These are phyloP conservation scores for Aphaenogaster rudis DNA, from an alignment of 1,140 invertebrate species.

Conservation along the genomic window DNA sequence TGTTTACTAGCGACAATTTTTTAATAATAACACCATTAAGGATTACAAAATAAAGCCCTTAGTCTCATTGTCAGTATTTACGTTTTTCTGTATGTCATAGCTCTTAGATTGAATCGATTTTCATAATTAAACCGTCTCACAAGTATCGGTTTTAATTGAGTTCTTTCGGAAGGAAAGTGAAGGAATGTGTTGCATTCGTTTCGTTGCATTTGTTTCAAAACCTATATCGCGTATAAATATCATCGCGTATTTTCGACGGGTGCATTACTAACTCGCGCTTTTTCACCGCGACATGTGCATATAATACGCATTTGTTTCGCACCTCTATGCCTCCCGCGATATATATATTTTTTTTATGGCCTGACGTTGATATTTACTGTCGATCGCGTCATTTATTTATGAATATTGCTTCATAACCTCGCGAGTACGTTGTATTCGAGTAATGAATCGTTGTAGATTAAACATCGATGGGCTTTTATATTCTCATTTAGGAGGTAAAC, in stretches of 20 bases:
- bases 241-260: slow-evolving; percentile 27
- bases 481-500: slow-evolving; percentile 15
- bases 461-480: slow-evolving; percentile 48
- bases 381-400: slow-evolving; percentile 53
- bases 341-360: not conserved
- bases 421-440: slow-evolving; percentile 5
- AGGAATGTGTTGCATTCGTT: not conserved
- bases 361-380: slow-evolving; percentile 55
- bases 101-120: not conserved
- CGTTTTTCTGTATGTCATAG: too few relatives aligned
- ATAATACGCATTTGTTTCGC: slow-evolving; percentile 19
- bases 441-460: slow-evolving; percentile 48
- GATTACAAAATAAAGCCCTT: too few relatives aligned
- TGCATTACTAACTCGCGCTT: slow-evolving; percentile 15
- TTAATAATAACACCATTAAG: too few relatives aligned
- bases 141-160: not conserved
- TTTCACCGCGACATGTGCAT: slow-evolving; percentile 30
- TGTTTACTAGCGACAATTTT: too few relatives aligned
- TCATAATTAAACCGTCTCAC: not conserved
- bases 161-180: not conserved
- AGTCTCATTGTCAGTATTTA: too few relatives aligned
- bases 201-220: too few relatives aligned
- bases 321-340: not conserved
- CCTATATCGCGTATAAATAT: slow-evolving; percentile 3
- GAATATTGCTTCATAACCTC: slow-evolving; percentile 34